Evolutionary conservation across 2,888 invertebrate genomes (phyloP).

Genomic region (Coelinius sp.): DNA sequence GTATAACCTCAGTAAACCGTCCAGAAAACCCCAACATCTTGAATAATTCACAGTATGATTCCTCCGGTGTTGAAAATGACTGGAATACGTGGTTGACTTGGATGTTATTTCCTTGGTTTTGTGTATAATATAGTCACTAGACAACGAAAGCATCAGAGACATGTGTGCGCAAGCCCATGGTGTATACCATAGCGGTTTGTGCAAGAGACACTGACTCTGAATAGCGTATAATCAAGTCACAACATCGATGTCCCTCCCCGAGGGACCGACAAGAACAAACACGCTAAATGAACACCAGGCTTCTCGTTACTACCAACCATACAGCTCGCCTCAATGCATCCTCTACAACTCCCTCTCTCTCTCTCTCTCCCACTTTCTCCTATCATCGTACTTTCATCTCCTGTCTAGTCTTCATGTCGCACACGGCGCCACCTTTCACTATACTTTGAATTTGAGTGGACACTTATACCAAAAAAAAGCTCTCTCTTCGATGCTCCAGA

Average conservation of each 20-base stretch:
- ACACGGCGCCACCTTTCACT: constrained; percentile 1
- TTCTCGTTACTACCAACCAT: constrained; percentile 54
- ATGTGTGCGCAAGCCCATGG: constrained; percentile 39
- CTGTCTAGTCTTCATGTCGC: constrained; percentile 13
- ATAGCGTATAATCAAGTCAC: constrained; percentile 70
- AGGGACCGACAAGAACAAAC: constrained; percentile 67
- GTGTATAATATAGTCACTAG: constrained; percentile 54
- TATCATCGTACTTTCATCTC: background rate
- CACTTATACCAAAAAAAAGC: background rate
- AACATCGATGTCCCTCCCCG: constrained; percentile 63
- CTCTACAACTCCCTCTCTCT: constrained; percentile 33
- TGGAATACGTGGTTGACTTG: constrained; percentile 14
- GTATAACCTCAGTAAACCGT: no score
- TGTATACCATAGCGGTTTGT: constrained; percentile 54
- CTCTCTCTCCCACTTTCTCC: constrained; percentile 13
- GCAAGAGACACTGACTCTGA: constrained; percentile 65
- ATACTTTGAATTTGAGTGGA: background rate
- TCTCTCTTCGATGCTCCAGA: background rate
- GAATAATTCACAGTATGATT: constrained; percentile 61
- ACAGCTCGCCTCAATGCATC: constrained; percentile 17
- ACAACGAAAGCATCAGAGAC: constrained; percentile 34
- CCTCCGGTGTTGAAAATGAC: constrained; percentile 33
- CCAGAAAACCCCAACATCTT: constrained; percentile 45
- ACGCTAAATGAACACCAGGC: constrained; percentile 67
- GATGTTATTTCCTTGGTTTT: constrained; percentile 45